Percentiles rank a stretch among this genome's conserved stretches.
These are phyloP conservation scores for Pseudomyrmex gracilis DNA, from an alignment of 1,140 invertebrate genomes.

Conservation along the genomic window DNA sequence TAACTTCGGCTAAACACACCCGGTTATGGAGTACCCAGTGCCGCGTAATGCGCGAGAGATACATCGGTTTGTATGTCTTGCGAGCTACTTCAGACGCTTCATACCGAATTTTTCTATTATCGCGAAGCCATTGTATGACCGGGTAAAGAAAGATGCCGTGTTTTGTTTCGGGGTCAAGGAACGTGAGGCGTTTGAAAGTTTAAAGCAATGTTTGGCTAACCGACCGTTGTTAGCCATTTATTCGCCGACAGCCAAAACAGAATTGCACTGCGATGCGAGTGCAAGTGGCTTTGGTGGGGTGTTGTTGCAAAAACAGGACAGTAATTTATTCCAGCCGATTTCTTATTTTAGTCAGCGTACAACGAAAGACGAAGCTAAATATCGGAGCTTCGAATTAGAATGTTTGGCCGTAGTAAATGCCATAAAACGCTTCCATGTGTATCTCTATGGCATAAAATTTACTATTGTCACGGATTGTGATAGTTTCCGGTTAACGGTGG, in stretches of 20 bases:
- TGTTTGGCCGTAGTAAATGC: neutral
- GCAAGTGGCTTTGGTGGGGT: neutral
- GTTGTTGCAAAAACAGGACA: neutral
- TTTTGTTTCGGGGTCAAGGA: neutral
- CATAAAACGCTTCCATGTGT: too few relatives aligned
- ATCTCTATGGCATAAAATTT: too few relatives aligned
- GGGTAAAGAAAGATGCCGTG: neutral
- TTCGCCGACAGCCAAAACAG: neutral
- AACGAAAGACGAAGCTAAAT: neutral
- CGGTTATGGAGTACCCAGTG: slow-evolving; percentile 8
- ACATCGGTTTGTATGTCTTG: neutral
- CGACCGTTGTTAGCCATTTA: slow-evolving; percentile 6
- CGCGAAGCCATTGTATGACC: slow-evolving; percentile 3
- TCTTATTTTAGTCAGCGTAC: neutral
- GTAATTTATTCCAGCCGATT: neutral
- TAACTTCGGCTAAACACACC: too few relatives aligned
- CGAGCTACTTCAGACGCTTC: slow-evolving; percentile 32
- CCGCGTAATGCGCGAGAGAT: slow-evolving; percentile 17
- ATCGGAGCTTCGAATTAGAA: slow-evolving; percentile 8
- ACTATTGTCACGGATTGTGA: too few relatives aligned
- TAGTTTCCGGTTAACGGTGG: too few relatives aligned
- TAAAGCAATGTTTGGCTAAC: neutral
- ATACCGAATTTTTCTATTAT: slow-evolving; percentile 4
- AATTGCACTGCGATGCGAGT: slow-evolving; percentile 11
- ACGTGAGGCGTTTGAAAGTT: neutral